These are phyloP conservation scores for Chymomyza costata DNA, from an alignment of 1,140 invertebrate species.

Conservation along the genomic window DNA sequence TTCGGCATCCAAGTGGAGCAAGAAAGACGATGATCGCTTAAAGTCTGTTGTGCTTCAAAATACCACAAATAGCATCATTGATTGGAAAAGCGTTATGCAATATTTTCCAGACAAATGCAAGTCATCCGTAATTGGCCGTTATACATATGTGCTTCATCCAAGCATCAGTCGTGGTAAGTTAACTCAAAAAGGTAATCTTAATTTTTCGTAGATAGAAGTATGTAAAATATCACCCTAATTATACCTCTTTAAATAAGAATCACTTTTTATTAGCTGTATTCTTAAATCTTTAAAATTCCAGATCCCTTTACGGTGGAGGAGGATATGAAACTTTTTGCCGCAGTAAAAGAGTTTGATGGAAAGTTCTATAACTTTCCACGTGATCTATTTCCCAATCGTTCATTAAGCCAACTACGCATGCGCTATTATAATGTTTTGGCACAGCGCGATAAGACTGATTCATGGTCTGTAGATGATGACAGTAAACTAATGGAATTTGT, in stretches of 20 bases:
- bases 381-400: slow-evolving; percentile 77
- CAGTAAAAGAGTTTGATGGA: slow-evolving; percentile 78
- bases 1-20: slow-evolving; percentile 76
- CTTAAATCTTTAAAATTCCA: slow-evolving; percentile 24
- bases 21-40: slow-evolving; percentile 79
- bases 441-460: slow-evolving; percentile 59
- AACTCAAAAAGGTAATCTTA: background rate
- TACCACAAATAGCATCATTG: slow-evolving; percentile 79
- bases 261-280: no score
- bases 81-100: slow-evolving; percentile 80
- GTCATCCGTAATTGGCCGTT: slow-evolving; percentile 80
- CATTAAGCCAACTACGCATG: slow-evolving; percentile 77
- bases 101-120: slow-evolving; percentile 79
- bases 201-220: slow-evolving; percentile 25
- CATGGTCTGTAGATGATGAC: slow-evolving; percentile 76
- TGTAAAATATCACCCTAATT: background rate
- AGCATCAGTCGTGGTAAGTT: slow-evolving; percentile 68
- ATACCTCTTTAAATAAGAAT: background rate
- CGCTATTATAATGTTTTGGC: slow-evolving; percentile 76
- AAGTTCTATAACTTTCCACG: slow-evolving; percentile 78
- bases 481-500: slow-evolving; percentile 72
- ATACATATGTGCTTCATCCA: slow-evolving; percentile 66
- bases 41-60: slow-evolving; percentile 77
- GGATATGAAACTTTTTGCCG: slow-evolving; percentile 79
- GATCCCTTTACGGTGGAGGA: slow-evolving; percentile 77